phyloP scores from a whole-genome alignment of 2,797 vertebrate species.

The Cyclopterus lumpus region DNA sequence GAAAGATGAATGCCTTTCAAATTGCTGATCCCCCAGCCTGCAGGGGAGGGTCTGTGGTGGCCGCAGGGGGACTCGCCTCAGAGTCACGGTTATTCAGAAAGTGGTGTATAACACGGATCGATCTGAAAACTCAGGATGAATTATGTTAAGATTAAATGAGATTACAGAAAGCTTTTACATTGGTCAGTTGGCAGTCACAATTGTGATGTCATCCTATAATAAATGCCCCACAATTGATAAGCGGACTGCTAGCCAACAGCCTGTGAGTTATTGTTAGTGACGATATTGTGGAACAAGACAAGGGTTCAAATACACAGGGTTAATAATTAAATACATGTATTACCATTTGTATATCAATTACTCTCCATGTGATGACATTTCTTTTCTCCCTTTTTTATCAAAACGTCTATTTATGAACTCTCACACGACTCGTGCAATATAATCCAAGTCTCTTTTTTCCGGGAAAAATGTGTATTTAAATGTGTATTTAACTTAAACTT shows the following conservation, averaged over 20 bases:
- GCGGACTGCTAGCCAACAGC: conserved; percentile 10
- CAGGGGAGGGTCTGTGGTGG: conserved; percentile 22
- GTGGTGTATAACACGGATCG: conserved; percentile 52
- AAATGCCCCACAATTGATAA: conserved; percentile 48
- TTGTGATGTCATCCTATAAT: conserved; percentile 52
- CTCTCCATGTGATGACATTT: no score
- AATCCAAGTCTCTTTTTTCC: no score
- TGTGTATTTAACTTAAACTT: background rate
- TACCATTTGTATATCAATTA: no score
- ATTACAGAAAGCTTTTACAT: conserved; percentile 68
- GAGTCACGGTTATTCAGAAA: conserved; percentile 31
- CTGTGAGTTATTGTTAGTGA: conserved; percentile 28
- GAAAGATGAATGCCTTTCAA: conserved; percentile 75
- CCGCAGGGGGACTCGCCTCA: conserved; percentile 28
- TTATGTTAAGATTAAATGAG: conserved; percentile 56
- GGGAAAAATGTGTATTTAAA: background rate
- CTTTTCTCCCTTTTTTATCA: no score
- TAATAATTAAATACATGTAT: background rate
- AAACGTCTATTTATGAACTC: no score
- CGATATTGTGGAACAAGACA: conserved; percentile 5
- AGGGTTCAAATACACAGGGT: conserved; percentile 19
- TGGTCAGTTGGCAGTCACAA: conserved; percentile 51
- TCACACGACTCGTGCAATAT: no score
- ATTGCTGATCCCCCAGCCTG: conserved; percentile 47
- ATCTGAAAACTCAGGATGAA: conserved; percentile 56